Conservation (phyloP, 2,113 vertebrate genomes). For the Nematolebias whitei region DNA sequence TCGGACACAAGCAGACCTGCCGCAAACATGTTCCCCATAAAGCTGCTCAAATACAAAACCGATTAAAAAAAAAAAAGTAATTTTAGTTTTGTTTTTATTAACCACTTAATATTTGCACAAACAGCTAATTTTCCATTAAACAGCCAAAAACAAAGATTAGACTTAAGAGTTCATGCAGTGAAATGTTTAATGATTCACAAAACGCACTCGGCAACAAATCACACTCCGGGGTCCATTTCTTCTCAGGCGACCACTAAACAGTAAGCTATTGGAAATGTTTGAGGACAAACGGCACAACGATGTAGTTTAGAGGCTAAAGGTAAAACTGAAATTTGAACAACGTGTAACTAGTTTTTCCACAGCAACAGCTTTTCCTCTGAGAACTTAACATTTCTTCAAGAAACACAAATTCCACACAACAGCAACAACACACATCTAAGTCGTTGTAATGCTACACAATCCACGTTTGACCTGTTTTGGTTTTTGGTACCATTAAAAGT, state of each 20-base stretch:
- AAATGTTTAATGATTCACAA: conserved; percentile 61
- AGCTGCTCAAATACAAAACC: not conserved
- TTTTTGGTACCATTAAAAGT: conserved; percentile 10
- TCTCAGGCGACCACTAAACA: conserved; percentile 13
- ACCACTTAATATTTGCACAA: not conserved
- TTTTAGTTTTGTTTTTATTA: conserved; percentile 1
- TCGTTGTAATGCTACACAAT: not conserved
- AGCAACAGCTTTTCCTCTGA: not conserved
- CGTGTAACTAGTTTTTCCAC: not conserved
- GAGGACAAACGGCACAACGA: conserved; percentile 13
- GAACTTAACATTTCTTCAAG: conserved; percentile 9
- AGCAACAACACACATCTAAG: conserved; percentile 10
- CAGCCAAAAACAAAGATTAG: not conserved
- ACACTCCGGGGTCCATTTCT: conserved; percentile 10
- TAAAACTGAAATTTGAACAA: conserved; percentile 17
- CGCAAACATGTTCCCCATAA: not conserved
- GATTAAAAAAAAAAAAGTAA: not conserved
- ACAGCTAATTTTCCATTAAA: not conserved
- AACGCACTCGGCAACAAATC: conserved; percentile 24
- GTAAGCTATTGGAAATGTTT: conserved; percentile 9
- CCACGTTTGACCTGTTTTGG: not conserved
- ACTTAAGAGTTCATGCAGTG: not conserved
- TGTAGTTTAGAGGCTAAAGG: not conserved
- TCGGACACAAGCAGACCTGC: conserved; percentile 33
- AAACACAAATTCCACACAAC: conserved; percentile 18